A percentile compares a stretch with the other conserved stretches of the same genome.
These are phyloP conservation scores for Caenorhabditis inopinata DNA, from an alignment of 1,140 invertebrate genomes.

Conservation along the genomic window DNA sequence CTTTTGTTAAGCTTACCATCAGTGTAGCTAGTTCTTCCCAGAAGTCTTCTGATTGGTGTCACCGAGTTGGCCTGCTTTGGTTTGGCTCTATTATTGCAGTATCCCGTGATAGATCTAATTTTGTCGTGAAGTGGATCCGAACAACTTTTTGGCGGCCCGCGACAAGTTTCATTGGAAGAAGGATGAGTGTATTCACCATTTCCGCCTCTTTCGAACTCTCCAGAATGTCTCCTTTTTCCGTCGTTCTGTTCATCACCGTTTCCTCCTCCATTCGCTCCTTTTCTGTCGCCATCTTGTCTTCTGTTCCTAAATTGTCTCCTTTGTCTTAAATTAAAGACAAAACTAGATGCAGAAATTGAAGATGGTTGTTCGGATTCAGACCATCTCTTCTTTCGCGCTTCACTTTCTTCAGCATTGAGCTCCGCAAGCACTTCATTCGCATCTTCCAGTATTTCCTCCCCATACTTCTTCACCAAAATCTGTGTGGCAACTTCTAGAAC, in stretches of 20 bases:
- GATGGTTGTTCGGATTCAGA: background rate
- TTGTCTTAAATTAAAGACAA: background rate
- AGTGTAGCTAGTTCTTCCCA: conserved; percentile 36
- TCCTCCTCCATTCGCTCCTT: background rate
- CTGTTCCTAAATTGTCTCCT: background rate
- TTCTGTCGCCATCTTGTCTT: background rate
- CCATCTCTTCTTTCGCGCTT: conserved; percentile 9
- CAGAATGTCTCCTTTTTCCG: conserved; percentile 33
- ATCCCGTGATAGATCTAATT: conserved; percentile 80
- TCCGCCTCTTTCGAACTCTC: background rate
- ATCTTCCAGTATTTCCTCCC: background rate
- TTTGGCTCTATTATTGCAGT: conserved; percentile 84
- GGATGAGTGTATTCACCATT: background rate
- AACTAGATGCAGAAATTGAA: background rate
- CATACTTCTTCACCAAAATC: conserved; percentile 33
- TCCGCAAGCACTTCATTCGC: background rate
- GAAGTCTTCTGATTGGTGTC: conserved; percentile 24
- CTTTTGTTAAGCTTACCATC: conserved; percentile 39
- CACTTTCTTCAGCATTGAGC: background rate
- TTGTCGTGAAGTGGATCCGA: background rate
- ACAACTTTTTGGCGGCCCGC: background rate
- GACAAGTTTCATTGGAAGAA: background rate
- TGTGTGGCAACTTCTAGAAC: conserved; percentile 5
- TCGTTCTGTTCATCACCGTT: background rate
- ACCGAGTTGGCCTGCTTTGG: conserved; percentile 73